Base-by-base conservation (phyloP, 37 sponge, comb jelly and placozoan species). In the Ianthella basta region DNA sequence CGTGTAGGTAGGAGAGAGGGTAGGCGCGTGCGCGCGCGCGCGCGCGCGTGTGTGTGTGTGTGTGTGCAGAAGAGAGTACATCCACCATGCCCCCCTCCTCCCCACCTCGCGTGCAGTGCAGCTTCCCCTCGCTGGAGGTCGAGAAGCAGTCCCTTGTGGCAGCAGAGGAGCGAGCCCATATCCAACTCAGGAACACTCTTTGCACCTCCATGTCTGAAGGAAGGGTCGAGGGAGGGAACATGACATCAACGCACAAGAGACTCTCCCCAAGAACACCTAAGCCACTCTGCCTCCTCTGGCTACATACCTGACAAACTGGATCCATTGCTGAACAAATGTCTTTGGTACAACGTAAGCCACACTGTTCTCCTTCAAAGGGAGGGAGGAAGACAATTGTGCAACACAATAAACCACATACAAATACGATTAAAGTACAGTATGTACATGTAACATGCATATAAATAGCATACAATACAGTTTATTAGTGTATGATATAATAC, bases 1-100 rank as follows among this genome's bases (percentile, higher is more conserved):
- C 38, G 79, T 78, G 79, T 78, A 54, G 1, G 79, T 78, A 54
- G 38, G 79, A 38, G 53, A 38, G 79, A 38, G 79, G 38, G 79
- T 39, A 10, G 10, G 27, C 19, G 70, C 34, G 70, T 69, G 33
- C 34, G 35, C 27, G 70, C 34, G 70, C 6, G 33, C 34, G 70
- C 27, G 70, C 34, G 70, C 27, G 70, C 34, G 70, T 69, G 70
- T 6, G 33, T 30, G 34, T 69, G 34, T 69, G 70, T 69, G 70
- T 69, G 70, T 69, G 70, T 69, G 50, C 50, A 44, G 50, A 44
- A 44, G 50, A 3, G 50, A 44, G 50, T 8, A 10, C 50, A 44
- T 44, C 50, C 50, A 44, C 50, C 8, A n/a, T n/a, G n/a, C n/a
- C 50, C 50, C 50, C 50, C 50, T 44, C 50, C 50, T 44, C 50